Conservation (phyloP, 2,797 vertebrate species). For the Botia almorhae region DNA sequence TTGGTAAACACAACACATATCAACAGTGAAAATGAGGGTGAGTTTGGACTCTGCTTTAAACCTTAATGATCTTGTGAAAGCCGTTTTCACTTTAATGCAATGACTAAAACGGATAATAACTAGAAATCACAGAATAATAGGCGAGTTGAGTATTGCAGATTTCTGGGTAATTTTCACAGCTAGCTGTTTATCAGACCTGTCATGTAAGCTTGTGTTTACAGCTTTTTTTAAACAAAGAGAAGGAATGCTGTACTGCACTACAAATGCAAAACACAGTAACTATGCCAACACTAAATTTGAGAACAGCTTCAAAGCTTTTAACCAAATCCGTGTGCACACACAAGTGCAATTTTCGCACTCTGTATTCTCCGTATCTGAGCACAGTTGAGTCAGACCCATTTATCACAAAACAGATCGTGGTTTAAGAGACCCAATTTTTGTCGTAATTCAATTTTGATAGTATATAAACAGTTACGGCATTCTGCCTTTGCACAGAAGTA, state of each 20-base stretch:
- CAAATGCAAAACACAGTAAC: slow-evolving; percentile 1
- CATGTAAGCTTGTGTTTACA: slow-evolving; percentile 34
- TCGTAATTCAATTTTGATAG: neutral
- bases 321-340: neutral
- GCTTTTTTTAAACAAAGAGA: slow-evolving; percentile 32
- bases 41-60: slow-evolving; percentile 29
- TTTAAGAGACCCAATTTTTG: neutral
- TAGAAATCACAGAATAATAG: slow-evolving; percentile 16
- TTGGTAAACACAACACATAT: slow-evolving; percentile 51
- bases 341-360: neutral
- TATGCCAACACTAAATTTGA: neutral
- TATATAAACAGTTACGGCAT: neutral
- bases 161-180: slow-evolving; percentile 26
- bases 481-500: slow-evolving; percentile 9
- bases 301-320: neutral
- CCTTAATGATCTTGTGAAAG: slow-evolving; percentile 29
- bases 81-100: slow-evolving; percentile 38
- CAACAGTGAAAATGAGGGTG: slow-evolving; percentile 7
- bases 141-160: neutral
- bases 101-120: neutral
- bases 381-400: neutral
- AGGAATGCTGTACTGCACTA: neutral
- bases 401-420: neutral
- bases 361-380: neutral
- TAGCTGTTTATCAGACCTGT: slow-evolving; percentile 37